Base-by-base conservation (phyloP, 2,888 invertebrate genomes). In the Cerastis rubricosa region DNA sequence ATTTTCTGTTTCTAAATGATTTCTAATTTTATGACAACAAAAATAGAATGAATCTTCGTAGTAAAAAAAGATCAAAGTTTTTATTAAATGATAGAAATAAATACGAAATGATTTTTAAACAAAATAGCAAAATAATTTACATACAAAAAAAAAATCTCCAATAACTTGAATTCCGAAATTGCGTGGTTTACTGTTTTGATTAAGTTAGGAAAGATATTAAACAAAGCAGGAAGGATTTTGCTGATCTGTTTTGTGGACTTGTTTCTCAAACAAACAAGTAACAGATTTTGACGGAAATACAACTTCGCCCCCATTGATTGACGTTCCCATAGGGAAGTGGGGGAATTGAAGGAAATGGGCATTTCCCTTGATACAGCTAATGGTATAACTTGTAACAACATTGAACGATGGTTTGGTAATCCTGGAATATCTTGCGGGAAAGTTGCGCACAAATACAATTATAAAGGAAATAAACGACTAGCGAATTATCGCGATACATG, bases 321-420 rank as follows among this genome's bases (percentile, higher is more conserved):
- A 57, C 71, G 47, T 68, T 79, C 25, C 61, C 71, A 61, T 25
- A 51, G 69, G 61, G 35, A 61, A 71, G 8, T 47, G 43, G 22
- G 45, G 40, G 49, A 83, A 57, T 7, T 17, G 63, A 19, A 45
- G 68, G 45, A 75, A 84, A 66, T 70, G 4, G 51, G 17, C 47
- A 25, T 80, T 74, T 84, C 71, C 68, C 68, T 65, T 43, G 67
- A 65, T 80, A 74, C 69, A 35, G 65, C n/a, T 83, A 66, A 75
- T 70, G 71, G 66, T 66, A 61, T 63, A 72, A 72, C 68, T 80
- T 74, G 35, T 51, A 35, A 61, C 25, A 80, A 51, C 54, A 54
- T 66, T 74, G 68, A 71, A 80, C 12, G 51, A 61, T 68, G 43
- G 35, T 70, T 65, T 51, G 49, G 54, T 25, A 43, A 61, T 57